Evolutionary conservation across 2,113 vertebrate species (phyloP), one percentile per base, ranked within the genome.

Genomic region (Stigmatopora nigra): DNA sequence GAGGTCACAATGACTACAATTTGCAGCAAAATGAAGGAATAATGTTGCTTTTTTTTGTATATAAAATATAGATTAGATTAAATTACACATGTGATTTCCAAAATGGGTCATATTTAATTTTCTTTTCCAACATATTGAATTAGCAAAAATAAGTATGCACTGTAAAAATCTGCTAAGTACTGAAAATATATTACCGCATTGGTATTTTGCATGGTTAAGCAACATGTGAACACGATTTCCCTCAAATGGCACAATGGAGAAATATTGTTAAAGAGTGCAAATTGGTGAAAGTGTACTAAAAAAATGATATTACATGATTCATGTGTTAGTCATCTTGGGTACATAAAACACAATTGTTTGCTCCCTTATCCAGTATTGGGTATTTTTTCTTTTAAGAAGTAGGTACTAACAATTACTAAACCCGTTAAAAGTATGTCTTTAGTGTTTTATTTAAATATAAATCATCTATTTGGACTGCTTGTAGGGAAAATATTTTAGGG

Each of bases 91-190:
- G 36, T 49, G 15, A 63, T 16, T 46, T 36, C 35, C 13, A 47
- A 62, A 62, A 48, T 20, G 17, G 20, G 35, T 59, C 57, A 61
- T 45, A 45, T 22, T 51, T 63, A 10, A 45, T 11, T n/a, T 2
- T 8, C 16, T 45, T 16, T 25, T 20, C 15, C 9, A n/a, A 15
- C 60, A 35, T 16, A 6, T 15, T 1, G 22, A 56, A 48, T 63
- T 49, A 3, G 25, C 20, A 49, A 63, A 63, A 63, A 35, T 49
- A 15, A 62, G 41, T 45, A 47, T 12, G 61, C 7, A 4, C 17
- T 63, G 22, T 63, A 63, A 51, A 47, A 49, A 63, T 63, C 15
- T 63, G 8, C 22, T 31, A 12, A 49, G 25, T 36, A 63, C 46
- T 35, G 25, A 35, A 49, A 35, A 62, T n/a, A 63, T 7, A 51